Conservation (phyloP, 2,113 vertebrate genomes). For the Xenopus laevis region DNA sequence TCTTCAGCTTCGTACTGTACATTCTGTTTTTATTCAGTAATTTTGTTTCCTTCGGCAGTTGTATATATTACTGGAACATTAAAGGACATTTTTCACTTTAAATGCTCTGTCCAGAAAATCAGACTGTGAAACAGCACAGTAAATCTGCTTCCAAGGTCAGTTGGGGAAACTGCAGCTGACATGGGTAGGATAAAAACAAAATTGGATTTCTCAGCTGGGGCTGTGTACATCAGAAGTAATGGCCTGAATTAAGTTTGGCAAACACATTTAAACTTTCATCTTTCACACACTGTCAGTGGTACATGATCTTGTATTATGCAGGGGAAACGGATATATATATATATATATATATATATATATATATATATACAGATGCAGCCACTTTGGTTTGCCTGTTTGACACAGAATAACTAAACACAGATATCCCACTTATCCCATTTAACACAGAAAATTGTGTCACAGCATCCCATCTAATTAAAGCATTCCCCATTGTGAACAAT, state of each 20-base stretch:
- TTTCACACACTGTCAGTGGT: constrained; percentile 19
- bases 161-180: constrained; percentile 26
- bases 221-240: constrained; percentile 31
- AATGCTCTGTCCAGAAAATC: constrained; percentile 3
- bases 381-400: too few species aligned
- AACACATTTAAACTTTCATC: constrained; percentile 36
- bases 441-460: too few species aligned
- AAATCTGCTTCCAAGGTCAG: constrained; percentile 34
- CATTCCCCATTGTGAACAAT: too few species aligned
- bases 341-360: too few species aligned
- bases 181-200: constrained; percentile 21
- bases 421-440: too few species aligned
- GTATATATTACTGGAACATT: constrained; percentile 22
- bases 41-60: not conserved
- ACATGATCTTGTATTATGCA: constrained; percentile 13
- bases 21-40: constrained; percentile 1
- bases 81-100: constrained; percentile 21
- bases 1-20: not conserved
- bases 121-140: constrained; percentile 7
- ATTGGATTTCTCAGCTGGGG: constrained; percentile 28
- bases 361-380: too few species aligned
- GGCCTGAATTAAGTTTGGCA: constrained; percentile 36
- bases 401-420: too few species aligned
- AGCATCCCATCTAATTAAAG: too few species aligned
- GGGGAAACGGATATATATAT: not conserved